Evolutionary conservation across 2,888 invertebrate species (phyloP), one percentile per base, ranked within the genome.

Genomic region (Dromius quadrimaculatus): DNA sequence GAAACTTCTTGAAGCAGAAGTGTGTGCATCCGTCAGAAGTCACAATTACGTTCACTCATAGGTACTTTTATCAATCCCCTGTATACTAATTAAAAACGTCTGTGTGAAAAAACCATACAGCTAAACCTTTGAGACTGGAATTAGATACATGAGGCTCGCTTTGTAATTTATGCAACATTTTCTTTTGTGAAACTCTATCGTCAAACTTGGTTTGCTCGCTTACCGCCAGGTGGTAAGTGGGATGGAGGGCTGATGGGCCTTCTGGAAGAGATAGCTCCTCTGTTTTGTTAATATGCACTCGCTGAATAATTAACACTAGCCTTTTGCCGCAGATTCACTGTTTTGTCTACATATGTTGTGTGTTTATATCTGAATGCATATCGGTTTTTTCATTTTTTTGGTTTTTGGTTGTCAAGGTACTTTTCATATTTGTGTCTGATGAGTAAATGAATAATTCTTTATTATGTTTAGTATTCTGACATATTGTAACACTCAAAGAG

Each of bases 161-260:
- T 68, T 68, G 68, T 68, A 68, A 59, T 68, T 54, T 62, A 62
- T 62, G 62, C 23, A 62, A 62, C 22, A 19, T 15, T 65, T 54
- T 34, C 68, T 68, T 68, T 68, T 68, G 68, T 68, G 68, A 54
- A 57, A 57, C 36, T 43, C 43, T 57, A 68, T 62, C 62, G 41
- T 28, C 32, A 47, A 20, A 22, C 20, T 47, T 34, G 17, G 47
- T 47, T 43, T 43, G 15, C 19, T 3, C 13, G 17, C 22, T 47
- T 32, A n/a, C 22, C 59, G 59, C 34, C 59, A 59, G 59, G 59
- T 59, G 23, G 23, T 11, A 13, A 2, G 23, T 20, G 15, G 9
- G 15, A 8, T 6, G 28, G 50, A 54, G 50, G 36, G 36, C n/a
- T 1, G 2, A 8, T 36, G n/a, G 36, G 36, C 8, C 36, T 36